Percentiles rank a stretch among this genome's conserved stretches.
Evolutionary conservation across 2,888 invertebrate genomes (phyloP).

Genomic region (Orthosia gothica): DNA sequence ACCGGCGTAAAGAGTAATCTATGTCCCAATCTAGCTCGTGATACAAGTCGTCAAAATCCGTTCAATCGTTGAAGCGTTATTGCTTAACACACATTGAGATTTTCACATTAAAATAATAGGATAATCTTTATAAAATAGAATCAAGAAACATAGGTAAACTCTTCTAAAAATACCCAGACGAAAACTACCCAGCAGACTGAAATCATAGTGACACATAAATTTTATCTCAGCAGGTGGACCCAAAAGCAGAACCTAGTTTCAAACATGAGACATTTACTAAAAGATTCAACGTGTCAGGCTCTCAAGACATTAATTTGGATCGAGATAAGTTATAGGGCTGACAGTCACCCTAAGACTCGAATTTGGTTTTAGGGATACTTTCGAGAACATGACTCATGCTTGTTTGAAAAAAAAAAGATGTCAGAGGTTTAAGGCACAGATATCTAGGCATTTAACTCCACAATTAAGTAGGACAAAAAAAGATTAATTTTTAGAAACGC

Average conservation of each 20-base stretch:
- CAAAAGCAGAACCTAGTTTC: slow-evolving; percentile 3
- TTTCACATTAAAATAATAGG: too few relatives aligned
- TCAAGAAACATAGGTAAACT: not conserved
- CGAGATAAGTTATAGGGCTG: slow-evolving; percentile 40
- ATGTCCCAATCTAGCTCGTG: too few relatives aligned
- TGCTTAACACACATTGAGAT: too few relatives aligned
- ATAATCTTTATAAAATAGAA: too few relatives aligned
- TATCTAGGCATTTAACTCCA: not conserved
- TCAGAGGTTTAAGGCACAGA: not conserved
- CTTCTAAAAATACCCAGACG: not conserved
- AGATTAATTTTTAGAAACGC: not conserved
- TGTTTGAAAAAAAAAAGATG: not conserved
- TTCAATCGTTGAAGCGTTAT: too few relatives aligned
- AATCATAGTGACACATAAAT: not conserved
- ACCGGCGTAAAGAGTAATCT: too few relatives aligned
- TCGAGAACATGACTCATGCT: not conserved
- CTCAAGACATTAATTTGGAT: slow-evolving; percentile 49
- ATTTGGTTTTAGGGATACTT: slow-evolving; percentile 33
- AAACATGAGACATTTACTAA: slow-evolving; percentile 29
- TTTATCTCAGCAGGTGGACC: not conserved
- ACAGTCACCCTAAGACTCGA: slow-evolving; percentile 7
- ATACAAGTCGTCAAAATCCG: too few relatives aligned
- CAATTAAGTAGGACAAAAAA: not conserved
- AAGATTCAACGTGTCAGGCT: slow-evolving; percentile 47
- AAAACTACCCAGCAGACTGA: not conserved